These are phyloP conservation scores for Ceramica pisi DNA, from an alignment of 2,888 invertebrate species.

Conservation along the genomic window DNA sequence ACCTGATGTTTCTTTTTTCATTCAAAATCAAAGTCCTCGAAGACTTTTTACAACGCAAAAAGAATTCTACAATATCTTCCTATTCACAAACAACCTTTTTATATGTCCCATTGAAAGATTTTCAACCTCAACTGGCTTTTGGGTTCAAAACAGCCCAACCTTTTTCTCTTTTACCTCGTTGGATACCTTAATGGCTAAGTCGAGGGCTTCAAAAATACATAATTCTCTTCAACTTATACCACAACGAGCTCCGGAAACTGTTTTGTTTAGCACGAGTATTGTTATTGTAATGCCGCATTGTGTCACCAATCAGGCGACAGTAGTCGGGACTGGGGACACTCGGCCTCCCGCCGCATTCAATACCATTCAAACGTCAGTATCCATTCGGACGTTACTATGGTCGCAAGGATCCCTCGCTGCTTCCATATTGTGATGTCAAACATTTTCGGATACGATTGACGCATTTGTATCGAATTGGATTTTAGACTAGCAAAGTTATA, in stretches of 20 bases:
- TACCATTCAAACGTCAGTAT: conserved; percentile 23
- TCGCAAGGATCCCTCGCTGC: conserved; percentile 6
- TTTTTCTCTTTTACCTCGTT: conserved; percentile 16
- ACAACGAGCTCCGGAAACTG: conserved; percentile 78
- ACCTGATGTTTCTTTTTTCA: neutral
- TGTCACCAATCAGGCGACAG: conserved; percentile 65
- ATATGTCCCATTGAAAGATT: neutral
- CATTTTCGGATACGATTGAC: conserved; percentile 4
- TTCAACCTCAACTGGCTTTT: conserved; percentile 5
- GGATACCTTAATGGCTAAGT: conserved; percentile 19
- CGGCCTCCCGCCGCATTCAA: conserved; percentile 48
- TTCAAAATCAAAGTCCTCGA: neutral
- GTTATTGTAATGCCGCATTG: conserved; percentile 84
- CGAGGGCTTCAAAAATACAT: conserved; percentile 34
- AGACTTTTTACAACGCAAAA: conserved; percentile 2
- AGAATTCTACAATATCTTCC: neutral
- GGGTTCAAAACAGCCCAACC: neutral
- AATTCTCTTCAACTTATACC: conserved; percentile 56
- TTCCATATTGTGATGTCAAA: neutral
- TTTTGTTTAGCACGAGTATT: conserved; percentile 79
- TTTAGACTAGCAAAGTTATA: neutral
- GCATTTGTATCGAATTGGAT: conserved; percentile 16
- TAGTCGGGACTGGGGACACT: conserved; percentile 48
- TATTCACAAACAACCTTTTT: neutral
- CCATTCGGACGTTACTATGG: conserved; percentile 38